Base-by-base conservation (phyloP, 2,113 vertebrate genomes). In the Gymnarchus niloticus region DNA sequence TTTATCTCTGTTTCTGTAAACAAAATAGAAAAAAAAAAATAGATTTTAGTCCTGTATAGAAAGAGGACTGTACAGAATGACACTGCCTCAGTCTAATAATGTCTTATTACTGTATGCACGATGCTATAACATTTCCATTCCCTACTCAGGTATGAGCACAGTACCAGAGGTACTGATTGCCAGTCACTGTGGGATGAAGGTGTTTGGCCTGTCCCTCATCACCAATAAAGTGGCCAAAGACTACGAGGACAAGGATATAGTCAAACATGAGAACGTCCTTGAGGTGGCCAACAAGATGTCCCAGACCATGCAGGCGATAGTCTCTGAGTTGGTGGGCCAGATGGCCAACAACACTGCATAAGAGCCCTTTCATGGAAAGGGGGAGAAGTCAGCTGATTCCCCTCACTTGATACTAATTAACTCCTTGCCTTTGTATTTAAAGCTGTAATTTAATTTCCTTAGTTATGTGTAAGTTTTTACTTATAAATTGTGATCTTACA, bases 171-270 rank as follows among this genome's bases (percentile, higher is more conserved):
- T 95, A 0, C 83, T 95, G 1, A 91, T 94, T 6, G 95, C 95
- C 0, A 90, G 90, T 69, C 95, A 96, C 90, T 96, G 95, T 3
- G 93, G 94, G 6, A 80, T 96, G 85, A 91, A 89, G 65, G 95
- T 96, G n/a, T 95, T 96, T 0, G 95, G 95, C 2, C 93, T 96
- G 6, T 96, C 95, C 19, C 92, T 96, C 84, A 95, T 96, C 89
- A 96, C 95, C 80, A 96, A 96, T 88, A 94, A 93, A 91, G 94
- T 95, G 87, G 91, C 92, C 83, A 94, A 91, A 89, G 91, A 91
- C 56, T 95, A 95, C 4, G 94, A 94, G 2, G 93, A 92, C 88
- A 37, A 85, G 1, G 93, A 94, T 3, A 87, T 84, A 0, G 93
- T 94, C 83, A 92, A 95, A 87, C 95, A 96, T 0, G 91, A 93